A percentile compares a stretch with the other conserved stretches of the same genome.
These are phyloP conservation scores for Charaxes varanes DNA, from an alignment of 1,140 invertebrate species.

Conservation along the genomic window DNA sequence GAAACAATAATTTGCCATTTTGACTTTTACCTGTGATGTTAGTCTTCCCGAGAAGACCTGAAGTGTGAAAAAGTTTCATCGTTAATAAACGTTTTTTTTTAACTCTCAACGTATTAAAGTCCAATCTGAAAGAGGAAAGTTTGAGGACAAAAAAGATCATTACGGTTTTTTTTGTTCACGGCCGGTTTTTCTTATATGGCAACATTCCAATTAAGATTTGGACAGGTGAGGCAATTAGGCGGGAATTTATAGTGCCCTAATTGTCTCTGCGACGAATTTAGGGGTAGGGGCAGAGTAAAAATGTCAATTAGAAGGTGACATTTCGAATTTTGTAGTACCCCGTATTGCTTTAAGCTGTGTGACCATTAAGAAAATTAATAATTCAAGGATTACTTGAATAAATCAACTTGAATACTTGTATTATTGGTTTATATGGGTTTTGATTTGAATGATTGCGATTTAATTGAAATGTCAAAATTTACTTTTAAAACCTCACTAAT, in stretches of 20 bases:
- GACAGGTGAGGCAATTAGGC: constrained; percentile 54
- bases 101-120: constrained; percentile 51
- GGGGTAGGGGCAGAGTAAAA: constrained; percentile 31
- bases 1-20: constrained; percentile 46
- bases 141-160: constrained; percentile 56
- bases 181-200: constrained; percentile 44
- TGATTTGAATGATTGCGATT: too few relatives aligned
- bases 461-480: too few relatives aligned
- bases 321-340: constrained; percentile 28
- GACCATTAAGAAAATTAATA: constrained; percentile 1
- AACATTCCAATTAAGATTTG: constrained; percentile 55
- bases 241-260: constrained; percentile 53
- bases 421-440: too few relatives aligned
- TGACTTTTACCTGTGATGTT: constrained; percentile 72
- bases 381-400: too few relatives aligned
- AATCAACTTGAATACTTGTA: too few relatives aligned
- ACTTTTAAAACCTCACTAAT: too few relatives aligned
- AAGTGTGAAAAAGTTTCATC: constrained; percentile 72
- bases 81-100: constrained; percentile 61
- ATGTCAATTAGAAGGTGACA: constrained; percentile 44
- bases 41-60: constrained; percentile 76
- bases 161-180: constrained; percentile 41
- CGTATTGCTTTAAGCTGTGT: not conserved
- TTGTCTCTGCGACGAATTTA: constrained; percentile 41
- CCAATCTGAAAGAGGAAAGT: constrained; percentile 71